Evolutionary conservation across 2,888 invertebrate species (phyloP).

Genomic region (Sesamia inferens): DNA sequence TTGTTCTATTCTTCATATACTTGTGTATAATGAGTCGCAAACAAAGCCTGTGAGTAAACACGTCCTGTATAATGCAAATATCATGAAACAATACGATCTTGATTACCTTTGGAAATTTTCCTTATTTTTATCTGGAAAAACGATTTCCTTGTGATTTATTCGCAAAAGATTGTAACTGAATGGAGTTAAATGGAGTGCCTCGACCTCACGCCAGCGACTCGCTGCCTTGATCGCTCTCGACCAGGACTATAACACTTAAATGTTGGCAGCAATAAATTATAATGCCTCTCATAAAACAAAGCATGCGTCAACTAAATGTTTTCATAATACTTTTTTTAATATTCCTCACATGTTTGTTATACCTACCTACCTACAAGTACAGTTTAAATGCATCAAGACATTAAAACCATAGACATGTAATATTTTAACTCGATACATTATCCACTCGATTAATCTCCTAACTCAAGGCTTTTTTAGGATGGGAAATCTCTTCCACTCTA

Average conservation of each 20-base stretch:
- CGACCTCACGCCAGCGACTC: constrained; percentile 5
- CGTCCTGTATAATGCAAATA: constrained; percentile 36
- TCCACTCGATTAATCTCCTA: background rate
- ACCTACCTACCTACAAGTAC: background rate
- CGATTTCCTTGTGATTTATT: constrained; percentile 39
- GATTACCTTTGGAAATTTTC: constrained; percentile 56
- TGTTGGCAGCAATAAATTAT: constrained; percentile 5
- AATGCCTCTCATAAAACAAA: constrained; percentile 35
- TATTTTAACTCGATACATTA: background rate
- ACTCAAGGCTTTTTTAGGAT: no score
- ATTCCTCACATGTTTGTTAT: background rate
- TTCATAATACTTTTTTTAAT: background rate
- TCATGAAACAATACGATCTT: constrained; percentile 55
- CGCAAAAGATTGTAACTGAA: constrained; percentile 9
- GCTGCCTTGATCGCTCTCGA: constrained; percentile 33
- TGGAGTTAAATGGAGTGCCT: background rate
- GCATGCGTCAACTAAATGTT: constrained; percentile 4
- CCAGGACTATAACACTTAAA: constrained; percentile 8
- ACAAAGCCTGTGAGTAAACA: constrained; percentile 51
- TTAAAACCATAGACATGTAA: background rate
- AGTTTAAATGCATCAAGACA: background rate
- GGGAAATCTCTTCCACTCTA: no score
- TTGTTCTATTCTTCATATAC: constrained; percentile 57
- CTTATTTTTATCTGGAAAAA: constrained; percentile 45
- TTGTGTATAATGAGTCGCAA: constrained; percentile 21